Conservation (phyloP, 2,797 vertebrate species). For the Diglossa cyanea region DNA sequence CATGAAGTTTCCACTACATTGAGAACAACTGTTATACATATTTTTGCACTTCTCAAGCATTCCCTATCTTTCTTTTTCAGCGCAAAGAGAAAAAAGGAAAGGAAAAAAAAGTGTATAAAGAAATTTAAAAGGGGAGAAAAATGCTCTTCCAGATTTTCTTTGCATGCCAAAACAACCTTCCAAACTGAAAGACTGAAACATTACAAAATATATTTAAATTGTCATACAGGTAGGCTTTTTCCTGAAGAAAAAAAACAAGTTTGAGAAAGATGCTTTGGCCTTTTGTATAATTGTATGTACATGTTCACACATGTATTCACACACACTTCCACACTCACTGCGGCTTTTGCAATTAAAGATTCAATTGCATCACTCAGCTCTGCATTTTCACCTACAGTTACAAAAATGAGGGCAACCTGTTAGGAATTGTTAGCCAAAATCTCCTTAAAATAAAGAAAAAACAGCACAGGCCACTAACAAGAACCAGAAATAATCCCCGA, state of each 20-base stretch:
- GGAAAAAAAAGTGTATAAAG: background rate
- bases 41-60: constrained; percentile 8
- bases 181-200: background rate
- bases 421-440: background rate
- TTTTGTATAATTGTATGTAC: background rate
- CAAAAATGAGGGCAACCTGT: background rate
- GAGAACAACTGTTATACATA: background rate
- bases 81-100: background rate
- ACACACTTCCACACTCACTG: background rate
- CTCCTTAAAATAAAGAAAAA: background rate
- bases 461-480: background rate
- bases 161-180: background rate
- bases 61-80: background rate
- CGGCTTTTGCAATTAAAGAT: background rate
- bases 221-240: background rate
- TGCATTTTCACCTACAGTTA: background rate
- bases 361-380: background rate
- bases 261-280: background rate
- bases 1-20: background rate
- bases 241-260: background rate
- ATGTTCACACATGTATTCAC: background rate
- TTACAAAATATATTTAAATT: background rate
- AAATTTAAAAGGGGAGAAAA: background rate
- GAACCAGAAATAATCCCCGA: background rate
- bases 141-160: background rate